Base-by-base conservation (phyloP, 2,888 invertebrate species). In the Scaptomyza polygonia region DNA sequence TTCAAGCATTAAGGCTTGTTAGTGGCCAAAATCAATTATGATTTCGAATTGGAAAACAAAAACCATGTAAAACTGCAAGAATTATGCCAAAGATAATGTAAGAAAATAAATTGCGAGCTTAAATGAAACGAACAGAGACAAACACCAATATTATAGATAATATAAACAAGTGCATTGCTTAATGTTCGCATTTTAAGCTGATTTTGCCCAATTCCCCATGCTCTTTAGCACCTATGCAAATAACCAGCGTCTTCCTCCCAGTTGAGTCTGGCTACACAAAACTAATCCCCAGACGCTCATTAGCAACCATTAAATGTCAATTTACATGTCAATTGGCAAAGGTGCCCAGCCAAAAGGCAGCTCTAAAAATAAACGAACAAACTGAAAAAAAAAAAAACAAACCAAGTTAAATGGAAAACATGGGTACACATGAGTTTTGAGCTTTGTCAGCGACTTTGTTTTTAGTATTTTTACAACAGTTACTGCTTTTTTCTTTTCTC, bases 251-350 rank as follows among this genome's bases (percentile, higher is more conserved):
- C 59, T 30, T 57, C 12, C 14, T 54, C 8, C 18, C 43, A 40
- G 21, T 25, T 21, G 67, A 40, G 62, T 43, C 70, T 66, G 55
- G 36, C 27, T 14, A 43, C 43, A 47, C 49, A 61, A 56, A 79
- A 68, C 79, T 81, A 84, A 82, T 82, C 82, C 82, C 79, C 72
- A 83, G 83, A 83, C 84, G 83, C 83, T 85, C 84, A 84, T 84
- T 84, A 84, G 83, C 83, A 84, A 58, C 86, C 82, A 90, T 90
- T 89, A 89, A 90, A 90, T 88, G 88, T 82, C 89, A 89, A 90
- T 90, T 89, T 89, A 88, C 89, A 90, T 90, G 89, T 90, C 90
- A 90, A 85, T 86, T 75, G 79, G 79, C 77, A 69, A 68, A 58
- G 67, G 74, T 67, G 70, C 59, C 66, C 64, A 62, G 69, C 59